Evolutionary conservation across 2,797 vertebrate species (phyloP), one percentile per base, ranked within the genome.

Genomic region (Rousettus madagascariensis): DNA sequence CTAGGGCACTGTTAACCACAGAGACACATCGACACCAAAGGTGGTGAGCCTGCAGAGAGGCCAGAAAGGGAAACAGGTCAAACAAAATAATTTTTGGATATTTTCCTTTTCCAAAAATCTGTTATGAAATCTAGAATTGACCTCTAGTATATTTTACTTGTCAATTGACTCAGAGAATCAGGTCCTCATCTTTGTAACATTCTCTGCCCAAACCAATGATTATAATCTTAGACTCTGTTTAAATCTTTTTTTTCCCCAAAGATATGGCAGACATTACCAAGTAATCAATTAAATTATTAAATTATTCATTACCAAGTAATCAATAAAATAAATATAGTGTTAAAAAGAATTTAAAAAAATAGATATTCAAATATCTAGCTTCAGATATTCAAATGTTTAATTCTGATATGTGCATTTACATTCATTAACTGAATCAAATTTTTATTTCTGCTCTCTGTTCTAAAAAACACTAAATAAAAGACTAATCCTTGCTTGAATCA

Each of bases 91-190:
- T 79, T 86, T 96, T 80, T 83, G 80, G 63, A 46, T 0, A 5
- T 57, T 97, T 97, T 63, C 36, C 41, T 93, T 30, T 95, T 93
- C 86, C 69, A 65, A 91, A 94, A 95, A 91, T 96, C 86, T 90
- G 90, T 95, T 92, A 94, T 63, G 20, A 91, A 97, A 94, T 95
- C 85, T 6, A 59, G 68, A 97, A 90, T 90, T 96, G 94, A 97
- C 96, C 97, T 97, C 91, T 94, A 91, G 88, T 97, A 30, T 94
- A 95, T 96, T 97, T 98, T 97, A 95, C 94, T 97, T 98, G 95
- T 87, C 97, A 97, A 2, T 49, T 98, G 98, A 98, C 97, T 97
- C 97, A 79, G 85, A 95, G 95, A 98, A 94, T 96, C 96, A 80
- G 28, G 65, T 84, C 80, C 97, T 97, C 91, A 96, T 97, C 92